Evolutionary conservation across 1,140 invertebrate species (phyloP).

Genomic region (Drosophila bocqueti): DNA sequence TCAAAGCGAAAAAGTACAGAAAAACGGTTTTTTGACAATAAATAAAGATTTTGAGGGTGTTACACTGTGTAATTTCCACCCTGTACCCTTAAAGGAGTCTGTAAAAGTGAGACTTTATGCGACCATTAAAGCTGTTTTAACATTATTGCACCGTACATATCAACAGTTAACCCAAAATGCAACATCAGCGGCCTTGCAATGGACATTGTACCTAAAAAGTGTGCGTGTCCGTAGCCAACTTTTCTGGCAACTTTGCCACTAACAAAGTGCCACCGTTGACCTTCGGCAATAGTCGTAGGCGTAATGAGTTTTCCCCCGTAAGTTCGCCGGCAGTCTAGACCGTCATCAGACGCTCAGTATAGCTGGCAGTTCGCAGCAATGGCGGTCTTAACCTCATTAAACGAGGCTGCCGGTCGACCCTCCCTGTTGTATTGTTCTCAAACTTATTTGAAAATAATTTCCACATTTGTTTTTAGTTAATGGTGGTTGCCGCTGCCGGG

Average conservation of each 20-base stretch:
- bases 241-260: slow-evolving; percentile 37
- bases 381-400: slow-evolving; percentile 80
- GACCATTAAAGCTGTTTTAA: background rate
- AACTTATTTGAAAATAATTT: slow-evolving; percentile 80
- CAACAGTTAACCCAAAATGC: slow-evolving; percentile 1
- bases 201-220: slow-evolving; percentile 30
- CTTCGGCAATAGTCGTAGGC: slow-evolving; percentile 58
- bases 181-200: slow-evolving; percentile 1
- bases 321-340: slow-evolving; percentile 66
- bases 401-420: slow-evolving; percentile 30
- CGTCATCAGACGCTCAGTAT: slow-evolving; percentile 58
- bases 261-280: slow-evolving; percentile 53
- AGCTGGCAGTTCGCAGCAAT: slow-evolving; percentile 46
- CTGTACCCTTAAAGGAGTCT: no score
- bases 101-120: background rate
- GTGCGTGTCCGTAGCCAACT: slow-evolving; percentile 25
- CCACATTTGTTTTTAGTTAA: slow-evolving; percentile 60
- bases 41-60: no score
- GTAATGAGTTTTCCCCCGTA: slow-evolving; percentile 32
- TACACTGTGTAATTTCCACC: no score
- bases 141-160: background rate
- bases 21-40: no score
- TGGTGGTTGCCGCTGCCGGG: slow-evolving; percentile 4
- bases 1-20: no score
- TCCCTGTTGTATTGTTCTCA: slow-evolving; percentile 53